A percentile compares a stretch with the other conserved stretches of the same genome.
phyloP scores from a whole-genome alignment of 2,888 invertebrate genomes.

The Glaucopsyche alexis region DNA sequence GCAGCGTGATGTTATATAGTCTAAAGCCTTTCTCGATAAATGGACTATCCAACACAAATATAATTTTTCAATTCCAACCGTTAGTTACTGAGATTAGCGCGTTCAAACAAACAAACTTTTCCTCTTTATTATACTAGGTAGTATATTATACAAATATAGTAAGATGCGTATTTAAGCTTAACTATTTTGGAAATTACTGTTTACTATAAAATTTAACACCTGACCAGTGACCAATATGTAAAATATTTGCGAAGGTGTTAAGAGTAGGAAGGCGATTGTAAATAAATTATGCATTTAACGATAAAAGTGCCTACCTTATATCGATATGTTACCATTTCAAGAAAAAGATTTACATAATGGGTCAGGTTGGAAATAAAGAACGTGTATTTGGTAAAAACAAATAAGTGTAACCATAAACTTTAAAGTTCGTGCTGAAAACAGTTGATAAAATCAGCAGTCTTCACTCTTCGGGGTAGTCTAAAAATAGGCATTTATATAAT shows the following conservation, averaged over 20 bases:
- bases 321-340: slow-evolving; percentile 8
- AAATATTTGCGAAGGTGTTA: slow-evolving; percentile 9
- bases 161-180: no score
- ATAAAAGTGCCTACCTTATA: background rate
- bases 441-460: background rate
- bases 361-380: slow-evolving; percentile 16
- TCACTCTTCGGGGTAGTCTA: background rate
- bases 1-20: no score
- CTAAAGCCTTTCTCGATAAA: no score
- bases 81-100: no score
- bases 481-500: no score
- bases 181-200: no score
- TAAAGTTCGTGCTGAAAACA: background rate
- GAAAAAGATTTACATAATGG: slow-evolving; percentile 25
- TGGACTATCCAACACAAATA: no score
- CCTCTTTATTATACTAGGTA: no score
- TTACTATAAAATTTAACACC: background rate
- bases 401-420: slow-evolving; percentile 10
- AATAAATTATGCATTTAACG: background rate
- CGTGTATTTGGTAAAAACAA: slow-evolving; percentile 28
- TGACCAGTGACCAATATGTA: background rate
- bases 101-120: no score
- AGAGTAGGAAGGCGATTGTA: background rate
- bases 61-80: no score
- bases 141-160: no score